Conservation (phyloP, 2,797 vertebrate species). For the Pseudomugil gertrudae region DNA sequence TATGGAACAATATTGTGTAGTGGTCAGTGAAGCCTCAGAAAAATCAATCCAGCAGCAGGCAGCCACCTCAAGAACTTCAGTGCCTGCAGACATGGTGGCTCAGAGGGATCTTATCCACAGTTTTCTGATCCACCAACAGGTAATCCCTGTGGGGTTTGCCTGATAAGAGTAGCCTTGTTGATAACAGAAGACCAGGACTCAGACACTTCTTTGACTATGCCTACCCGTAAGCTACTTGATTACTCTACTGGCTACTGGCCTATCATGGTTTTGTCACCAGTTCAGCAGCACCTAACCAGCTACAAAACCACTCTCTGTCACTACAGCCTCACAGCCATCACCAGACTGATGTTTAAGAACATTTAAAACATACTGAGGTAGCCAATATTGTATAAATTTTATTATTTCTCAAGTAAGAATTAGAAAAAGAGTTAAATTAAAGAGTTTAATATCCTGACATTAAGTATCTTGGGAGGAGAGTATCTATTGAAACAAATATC, state of each 20-base stretch:
- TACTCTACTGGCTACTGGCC: constrained; percentile 79
- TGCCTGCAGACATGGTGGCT: constrained; percentile 61
- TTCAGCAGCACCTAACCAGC: constrained; percentile 63
- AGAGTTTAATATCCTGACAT: background rate
- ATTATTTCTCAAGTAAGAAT: background rate
- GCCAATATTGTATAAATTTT: background rate
- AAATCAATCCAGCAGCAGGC: constrained; percentile 45
- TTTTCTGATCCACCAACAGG: constrained; percentile 69
- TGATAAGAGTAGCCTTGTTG: constrained; percentile 71
- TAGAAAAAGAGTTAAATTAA: background rate
- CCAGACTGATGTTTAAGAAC: constrained; percentile 12
- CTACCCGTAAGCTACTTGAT: constrained; percentile 70
- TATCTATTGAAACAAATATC: background rate
- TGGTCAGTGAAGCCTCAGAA: constrained; percentile 40
- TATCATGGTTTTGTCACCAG: constrained; percentile 66
- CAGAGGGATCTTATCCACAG: constrained; percentile 70
- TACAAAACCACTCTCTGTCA: constrained; percentile 53
- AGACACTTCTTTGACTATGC: constrained; percentile 49
- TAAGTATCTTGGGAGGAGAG: background rate
- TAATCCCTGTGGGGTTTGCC: constrained; percentile 66
- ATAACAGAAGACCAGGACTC: constrained; percentile 69
- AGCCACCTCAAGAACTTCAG: constrained; percentile 29
- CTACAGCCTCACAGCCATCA: constrained; percentile 51
- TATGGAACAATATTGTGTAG: constrained; percentile 28
- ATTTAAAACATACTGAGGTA: background rate